Base-by-base conservation (phyloP, 1,140 invertebrate genomes). In the Drosophila mayri region DNA sequence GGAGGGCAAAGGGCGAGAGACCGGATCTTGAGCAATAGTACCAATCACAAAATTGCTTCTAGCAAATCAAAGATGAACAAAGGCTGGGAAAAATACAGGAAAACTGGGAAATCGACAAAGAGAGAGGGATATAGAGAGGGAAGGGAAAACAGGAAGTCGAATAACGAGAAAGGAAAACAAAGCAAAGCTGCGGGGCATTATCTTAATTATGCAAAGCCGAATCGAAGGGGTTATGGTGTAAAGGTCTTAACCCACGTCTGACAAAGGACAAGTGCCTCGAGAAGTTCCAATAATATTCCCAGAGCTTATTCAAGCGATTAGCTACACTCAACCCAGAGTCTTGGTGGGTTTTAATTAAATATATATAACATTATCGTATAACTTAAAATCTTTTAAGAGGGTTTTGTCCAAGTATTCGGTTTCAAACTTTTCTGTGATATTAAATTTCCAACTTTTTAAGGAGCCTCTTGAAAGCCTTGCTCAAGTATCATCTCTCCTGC, bases 191-290 rank as follows among this genome's bases (percentile, higher is more conserved):
- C 44, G 20, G 30, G 66, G 66, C 44, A 60, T 60, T 60, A 73
- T 73, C 67, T 73, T 73, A 73, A 73, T 73, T 73, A 73, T 73
- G 67, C 67, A 72, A 72, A 72, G 55, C 67, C 38, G 22, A 43
- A 43, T 37, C 43, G 35, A 35, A 71, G 35, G 63, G 65, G 63
- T 55, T 67, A 46, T 46, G 66, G 66, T 30, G n/a, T 46, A 46
- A 22, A 22, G 20, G 11, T 18, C 28, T 37, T 37, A 72, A 37
- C 54, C 70, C 54, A n/a, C 28, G 10, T 28, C 20, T 18, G 3
- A 43, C n/a, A 3, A 20, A 54, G n/a, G 49, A 20, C 18, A 55
- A 47, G 12, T 38, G 8, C 30, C 18, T 25, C 10, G 28, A 16
- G 4, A 46, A 46, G 54, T 37, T 30, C 20, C 52, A 59, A 37